These are phyloP conservation scores for Eupithecia inturbata DNA, from an alignment of 2,888 invertebrate species.

Conservation along the genomic window DNA sequence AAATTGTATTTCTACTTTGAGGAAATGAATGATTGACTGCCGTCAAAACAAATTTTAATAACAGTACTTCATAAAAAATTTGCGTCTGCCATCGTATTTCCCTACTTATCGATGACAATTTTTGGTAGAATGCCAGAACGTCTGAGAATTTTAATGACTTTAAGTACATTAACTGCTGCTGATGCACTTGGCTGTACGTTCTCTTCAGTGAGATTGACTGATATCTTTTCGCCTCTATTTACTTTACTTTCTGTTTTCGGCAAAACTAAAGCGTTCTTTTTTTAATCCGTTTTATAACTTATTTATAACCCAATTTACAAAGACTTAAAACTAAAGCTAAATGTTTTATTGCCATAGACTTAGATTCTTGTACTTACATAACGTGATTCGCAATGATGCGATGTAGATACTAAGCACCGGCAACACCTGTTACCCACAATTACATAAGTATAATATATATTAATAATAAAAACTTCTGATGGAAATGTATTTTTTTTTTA, in stretches of 20 bases:
- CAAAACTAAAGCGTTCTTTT: not conserved
- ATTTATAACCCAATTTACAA: not conserved
- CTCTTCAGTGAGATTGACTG: conserved; percentile 17
- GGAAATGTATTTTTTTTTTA: not conserved
- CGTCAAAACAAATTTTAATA: conserved; percentile 28
- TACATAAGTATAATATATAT: not conserved
- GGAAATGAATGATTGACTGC: conserved; percentile 19
- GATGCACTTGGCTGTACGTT: conserved; percentile 33
- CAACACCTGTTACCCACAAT: not conserved
- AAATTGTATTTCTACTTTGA: conserved; percentile 12
- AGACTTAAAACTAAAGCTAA: not conserved
- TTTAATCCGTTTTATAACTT: not conserved
- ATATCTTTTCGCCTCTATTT: not conserved
- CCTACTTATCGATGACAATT: conserved; percentile 46
- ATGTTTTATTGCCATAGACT: not conserved
- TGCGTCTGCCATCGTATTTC: conserved; percentile 36
- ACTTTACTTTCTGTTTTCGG: not conserved
- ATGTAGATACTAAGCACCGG: not conserved
- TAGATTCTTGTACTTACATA: not conserved
- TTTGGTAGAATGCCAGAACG: conserved; percentile 61
- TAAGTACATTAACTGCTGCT: conserved; percentile 37
- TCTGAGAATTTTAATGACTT: conserved; percentile 62
- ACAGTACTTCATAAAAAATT: conserved; percentile 31
- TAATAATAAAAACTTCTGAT: not conserved
- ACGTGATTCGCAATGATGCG: not conserved